Base-by-base conservation (phyloP, 2,888 invertebrate genomes). In the Eristalis tenax region DNA sequence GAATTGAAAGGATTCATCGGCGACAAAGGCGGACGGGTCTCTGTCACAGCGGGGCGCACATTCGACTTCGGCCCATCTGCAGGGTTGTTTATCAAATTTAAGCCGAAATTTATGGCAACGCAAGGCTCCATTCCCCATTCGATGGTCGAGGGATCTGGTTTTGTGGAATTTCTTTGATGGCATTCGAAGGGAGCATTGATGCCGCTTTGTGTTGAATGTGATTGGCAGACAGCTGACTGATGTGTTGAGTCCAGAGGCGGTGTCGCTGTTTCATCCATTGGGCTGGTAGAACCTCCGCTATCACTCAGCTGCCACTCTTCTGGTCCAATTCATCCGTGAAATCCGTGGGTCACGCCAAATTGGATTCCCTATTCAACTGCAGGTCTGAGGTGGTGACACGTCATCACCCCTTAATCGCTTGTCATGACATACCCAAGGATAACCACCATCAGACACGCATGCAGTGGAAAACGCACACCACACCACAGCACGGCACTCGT, bases 1-100 rank as follows among this genome's bases (percentile, higher is more conserved):
- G 38, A 74, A 50, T 73, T 78, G 69, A 70, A 82, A 81, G 82
- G 77, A 81, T 85, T 76, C 76, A 73, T 76, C 79, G 63, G 81
- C 43, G 28, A 76, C 71, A 76, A 68, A 74, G 40, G 56, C 28
- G 50, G 10, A n/a, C 15, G 38, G 26, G 18, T 63, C 28, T 2
- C 15, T 26, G 32, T 75, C 64, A 38, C 83, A 79, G 83, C 75
- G 38, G 84, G 84, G 35, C 13, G 74, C 32, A 32, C 43, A 6
- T 15, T 23, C 8, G 69, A 57, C 22, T 64, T 28, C 26, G 26
- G 80, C 18, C 50, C 75, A 80, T 75, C 32, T 65, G 38, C 23
- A 35, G 65, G 13, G 75, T 66, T 74, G 79, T 75, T 78, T 70
- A 66, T 75, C 66, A 79, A 66, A 61, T 57, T 73, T 66, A 50